Base-by-base conservation (phyloP, 2,113 vertebrate species). In the Coracopsis vasa region DNA sequence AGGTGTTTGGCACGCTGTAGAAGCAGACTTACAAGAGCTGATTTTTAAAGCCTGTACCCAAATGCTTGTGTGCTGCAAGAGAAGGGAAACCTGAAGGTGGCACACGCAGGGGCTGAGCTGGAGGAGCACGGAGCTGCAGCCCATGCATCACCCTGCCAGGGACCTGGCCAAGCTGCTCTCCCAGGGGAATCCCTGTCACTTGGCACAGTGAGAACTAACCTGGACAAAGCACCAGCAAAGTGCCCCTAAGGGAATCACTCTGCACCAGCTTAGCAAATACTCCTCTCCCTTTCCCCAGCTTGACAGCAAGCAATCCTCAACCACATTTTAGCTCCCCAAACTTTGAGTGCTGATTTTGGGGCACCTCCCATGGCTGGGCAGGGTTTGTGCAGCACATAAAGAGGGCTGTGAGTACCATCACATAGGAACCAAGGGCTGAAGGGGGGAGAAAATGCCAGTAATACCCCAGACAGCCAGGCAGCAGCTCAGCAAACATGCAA, bases 261-360 rank as follows among this genome's bases (percentile, higher is more conserved):
- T 62, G 50, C 80, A 93, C 28, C 90, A 88, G 80, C 16, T 47
- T 24, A 20, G 67, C 39, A 83, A 82, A 94, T 24, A 62, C 6
- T 33, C 48, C 61, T 67, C 27, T 39, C 29, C 44, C 19, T 58
- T 71, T 31, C 24, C 17, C 35, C 35, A 83, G 47, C 47, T 71
- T 9, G 5, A 58, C 3, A 87, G 61, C 53, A 33, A 84, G 47
- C 0, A 0, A 61, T 51, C 71, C 56, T 48, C 72, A 42, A 47
- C 16, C 48, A n/a, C 13, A 5, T 65, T 92, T 81, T 16, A 74
- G 65, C 77, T 64, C 47, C 85, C 44, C 29, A 86, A 96, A 93
- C 62, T 89, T 91, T 51, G 70, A 56, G 51, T 6, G 41, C 61
- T 19, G 65, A 39, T 95, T 94, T 74, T 81, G 47, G 44, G 78